These are phyloP conservation scores for Palloptera scutellata DNA, from an alignment of 2,888 invertebrate genomes.

Conservation along the genomic window DNA sequence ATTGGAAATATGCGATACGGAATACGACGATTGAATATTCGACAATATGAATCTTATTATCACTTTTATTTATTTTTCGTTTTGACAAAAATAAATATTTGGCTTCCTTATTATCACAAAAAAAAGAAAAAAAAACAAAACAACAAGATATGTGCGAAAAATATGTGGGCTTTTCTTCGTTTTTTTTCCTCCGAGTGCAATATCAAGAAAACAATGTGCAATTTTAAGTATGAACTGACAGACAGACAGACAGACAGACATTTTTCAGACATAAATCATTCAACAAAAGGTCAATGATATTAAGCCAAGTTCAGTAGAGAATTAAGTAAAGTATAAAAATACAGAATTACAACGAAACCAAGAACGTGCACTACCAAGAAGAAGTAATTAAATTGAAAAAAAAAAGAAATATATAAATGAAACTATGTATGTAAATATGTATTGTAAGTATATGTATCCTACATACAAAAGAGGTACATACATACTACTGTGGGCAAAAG, in stretches of 20 bases:
- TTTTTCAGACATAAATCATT: background rate
- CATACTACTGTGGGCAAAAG: too few species aligned
- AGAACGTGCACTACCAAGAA: background rate
- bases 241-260: background rate
- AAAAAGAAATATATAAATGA: too few species aligned
- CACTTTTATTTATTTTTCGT: conserved; percentile 8
- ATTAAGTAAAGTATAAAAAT: conserved; percentile 13
- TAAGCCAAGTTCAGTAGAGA: conserved; percentile 41
- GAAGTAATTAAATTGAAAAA: background rate
- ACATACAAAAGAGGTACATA: too few species aligned
- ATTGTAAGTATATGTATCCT: too few species aligned
- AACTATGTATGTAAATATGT: too few species aligned
- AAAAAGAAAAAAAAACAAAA: conserved; percentile 23
- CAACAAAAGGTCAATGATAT: conserved; percentile 43
- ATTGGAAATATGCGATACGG: too few species aligned
- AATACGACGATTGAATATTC: too few species aligned
- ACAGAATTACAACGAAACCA: too few species aligned
- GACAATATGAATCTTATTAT: background rate
- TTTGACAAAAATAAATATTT: conserved; percentile 21
- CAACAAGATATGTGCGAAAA: conserved; percentile 4
- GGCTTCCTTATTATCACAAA: conserved; percentile 35
- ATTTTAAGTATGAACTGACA: background rate
- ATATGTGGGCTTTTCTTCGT: too few species aligned
- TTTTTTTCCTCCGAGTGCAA: background rate
- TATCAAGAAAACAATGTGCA: background rate